Percentiles rank a stretch among this genome's conserved stretches.
These are phyloP conservation scores for Myotis vivesi DNA, from an alignment of 2,797 vertebrate genomes.

Conservation along the genomic window DNA sequence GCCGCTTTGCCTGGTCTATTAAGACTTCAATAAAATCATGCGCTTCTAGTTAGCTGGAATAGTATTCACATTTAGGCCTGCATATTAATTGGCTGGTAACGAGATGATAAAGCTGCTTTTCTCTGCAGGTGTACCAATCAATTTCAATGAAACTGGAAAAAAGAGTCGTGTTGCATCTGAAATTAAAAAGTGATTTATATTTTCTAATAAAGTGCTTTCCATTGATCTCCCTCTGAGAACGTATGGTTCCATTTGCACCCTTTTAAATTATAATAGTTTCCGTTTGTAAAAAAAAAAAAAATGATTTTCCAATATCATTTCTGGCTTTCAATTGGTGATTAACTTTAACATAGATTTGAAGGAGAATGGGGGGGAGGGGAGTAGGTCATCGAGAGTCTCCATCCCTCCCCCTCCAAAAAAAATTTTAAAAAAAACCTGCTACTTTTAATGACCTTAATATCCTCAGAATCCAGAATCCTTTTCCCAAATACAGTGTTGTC, in stretches of 20 bases:
- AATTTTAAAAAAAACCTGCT: conserved; percentile 57
- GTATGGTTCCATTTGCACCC: conserved; percentile 89
- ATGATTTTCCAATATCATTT: conserved; percentile 91
- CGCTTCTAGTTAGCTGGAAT: conserved; percentile 90
- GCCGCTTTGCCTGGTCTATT: conserved; percentile 88
- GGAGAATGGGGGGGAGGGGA: conserved; percentile 80
- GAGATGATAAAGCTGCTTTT: conserved; percentile 90
- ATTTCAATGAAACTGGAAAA: conserved; percentile 87
- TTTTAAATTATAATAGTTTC: conserved; percentile 86
- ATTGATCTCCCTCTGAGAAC: conserved; percentile 90
- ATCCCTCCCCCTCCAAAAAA: neutral
- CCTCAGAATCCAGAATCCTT: conserved; percentile 86
- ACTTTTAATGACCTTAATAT: conserved; percentile 87
- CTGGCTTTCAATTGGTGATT: conserved; percentile 85
- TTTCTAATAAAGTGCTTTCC: conserved; percentile 93
- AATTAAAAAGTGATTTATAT: conserved; percentile 94
- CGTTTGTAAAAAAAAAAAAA: conserved; percentile 90
- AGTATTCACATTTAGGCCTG: conserved; percentile 92
- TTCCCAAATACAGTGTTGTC: conserved; percentile 82
- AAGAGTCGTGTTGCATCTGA: conserved; percentile 87
- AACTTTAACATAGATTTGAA: conserved; percentile 86
- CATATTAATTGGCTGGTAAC: conserved; percentile 98
- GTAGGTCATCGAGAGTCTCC: neutral
- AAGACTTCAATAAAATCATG: conserved; percentile 93
- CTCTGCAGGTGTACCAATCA: conserved; percentile 92